Percentiles rank a stretch among this genome's conserved stretches.
These are phyloP conservation scores for Myoxocephalus aenaeus DNA, from an alignment of 2,797 vertebrate species.

Conservation along the genomic window DNA sequence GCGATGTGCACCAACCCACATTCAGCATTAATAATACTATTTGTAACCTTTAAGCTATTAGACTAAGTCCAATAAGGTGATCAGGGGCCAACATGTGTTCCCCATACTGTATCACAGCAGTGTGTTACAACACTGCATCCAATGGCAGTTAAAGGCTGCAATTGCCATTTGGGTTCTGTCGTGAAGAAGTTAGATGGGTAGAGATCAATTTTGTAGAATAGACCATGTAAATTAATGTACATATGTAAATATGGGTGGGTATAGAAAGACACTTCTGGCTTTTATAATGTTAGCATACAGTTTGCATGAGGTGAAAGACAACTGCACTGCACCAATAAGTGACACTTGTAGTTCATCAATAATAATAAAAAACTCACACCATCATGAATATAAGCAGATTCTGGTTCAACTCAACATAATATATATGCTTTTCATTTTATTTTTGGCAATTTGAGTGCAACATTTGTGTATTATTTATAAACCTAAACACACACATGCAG, in stretches of 20 bases:
- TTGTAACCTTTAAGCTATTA: slow-evolving; percentile 9
- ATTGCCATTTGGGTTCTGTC: slow-evolving; percentile 28
- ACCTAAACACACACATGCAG: neutral
- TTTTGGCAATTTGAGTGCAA: slow-evolving; percentile 12
- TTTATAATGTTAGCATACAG: slow-evolving; percentile 45
- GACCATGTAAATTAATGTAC: slow-evolving; percentile 69
- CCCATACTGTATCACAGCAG: neutral
- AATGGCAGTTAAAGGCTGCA: neutral
- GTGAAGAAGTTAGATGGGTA: slow-evolving; percentile 14
- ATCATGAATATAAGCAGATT: neutral
- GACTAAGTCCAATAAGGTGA: neutral
- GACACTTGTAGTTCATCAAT: slow-evolving; percentile 19
- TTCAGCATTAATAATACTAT: neutral
- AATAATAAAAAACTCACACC: slow-evolving; percentile 1
- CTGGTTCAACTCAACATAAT: slow-evolving; percentile 7
- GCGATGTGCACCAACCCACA: neutral
- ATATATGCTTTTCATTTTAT: slow-evolving; percentile 12
- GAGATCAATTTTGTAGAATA: slow-evolving; percentile 53
- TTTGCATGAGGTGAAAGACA: slow-evolving; percentile 27
- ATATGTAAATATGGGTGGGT: slow-evolving; percentile 74
- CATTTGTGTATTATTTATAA: slow-evolving; percentile 33
- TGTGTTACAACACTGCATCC: slow-evolving; percentile 3
- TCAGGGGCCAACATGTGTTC: slow-evolving; percentile 29
- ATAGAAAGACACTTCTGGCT: slow-evolving; percentile 31
- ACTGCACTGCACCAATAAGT: slow-evolving; percentile 24